Conservation (phyloP, 2,888 invertebrate genomes). For the Muschampia plurimacula region DNA sequence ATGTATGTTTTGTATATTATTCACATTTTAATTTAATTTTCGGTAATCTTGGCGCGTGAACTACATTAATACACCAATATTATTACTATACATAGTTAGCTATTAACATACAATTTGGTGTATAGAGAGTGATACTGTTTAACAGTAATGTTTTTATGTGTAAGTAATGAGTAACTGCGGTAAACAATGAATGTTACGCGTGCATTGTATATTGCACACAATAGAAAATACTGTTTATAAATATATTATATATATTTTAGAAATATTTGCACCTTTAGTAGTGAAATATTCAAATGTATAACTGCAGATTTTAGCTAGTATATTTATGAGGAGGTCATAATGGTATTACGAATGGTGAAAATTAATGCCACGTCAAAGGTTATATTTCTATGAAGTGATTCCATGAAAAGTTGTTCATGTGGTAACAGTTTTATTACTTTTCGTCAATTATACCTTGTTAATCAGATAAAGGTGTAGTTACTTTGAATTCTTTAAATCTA, state of each 20-base stretch:
- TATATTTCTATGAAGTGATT: constrained; percentile 40
- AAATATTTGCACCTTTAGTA: constrained; percentile 85
- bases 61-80: constrained; percentile 73
- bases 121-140: constrained; percentile 81
- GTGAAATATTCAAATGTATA: constrained; percentile 80
- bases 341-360: constrained; percentile 38
- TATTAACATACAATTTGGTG: constrained; percentile 73
- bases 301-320: constrained; percentile 80
- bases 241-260: constrained; percentile 80
- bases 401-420: constrained; percentile 27
- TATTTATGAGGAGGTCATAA: constrained; percentile 61
- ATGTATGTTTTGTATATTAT: no score
- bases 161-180: constrained; percentile 63
- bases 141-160: constrained; percentile 81
- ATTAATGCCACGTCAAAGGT: constrained; percentile 12
- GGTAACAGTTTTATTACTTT: constrained; percentile 63
- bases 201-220: constrained; percentile 83
- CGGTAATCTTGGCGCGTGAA: constrained; percentile 69
- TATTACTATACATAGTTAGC: constrained; percentile 68
- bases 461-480: constrained; percentile 73
- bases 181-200: constrained; percentile 74
- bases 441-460: constrained; percentile 83
- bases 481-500: constrained; percentile 83
- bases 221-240: constrained; percentile 78
- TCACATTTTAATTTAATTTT: background rate